A percentile compares a stretch with the other conserved stretches of the same genome.
Evolutionary conservation across 2,797 vertebrate genomes (phyloP).

Genomic region (Cirrhinus molitorella): DNA sequence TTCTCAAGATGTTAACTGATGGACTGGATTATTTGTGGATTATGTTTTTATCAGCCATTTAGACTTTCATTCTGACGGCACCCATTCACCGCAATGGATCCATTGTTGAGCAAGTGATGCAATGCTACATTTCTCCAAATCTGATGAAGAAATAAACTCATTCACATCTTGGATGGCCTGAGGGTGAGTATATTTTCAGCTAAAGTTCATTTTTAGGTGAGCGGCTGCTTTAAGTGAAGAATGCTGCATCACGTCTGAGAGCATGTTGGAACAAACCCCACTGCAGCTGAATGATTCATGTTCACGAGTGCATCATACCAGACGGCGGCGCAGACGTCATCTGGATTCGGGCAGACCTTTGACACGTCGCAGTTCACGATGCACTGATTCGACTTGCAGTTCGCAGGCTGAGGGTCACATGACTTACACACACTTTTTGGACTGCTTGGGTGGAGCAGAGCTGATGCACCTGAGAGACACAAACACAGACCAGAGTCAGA

Average conservation of each 20-base stretch:
- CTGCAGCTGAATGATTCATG: neutral
- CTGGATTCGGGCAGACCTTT: neutral
- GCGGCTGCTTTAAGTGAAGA: neutral
- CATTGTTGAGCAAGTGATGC: neutral
- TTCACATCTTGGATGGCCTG: neutral
- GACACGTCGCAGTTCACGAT: neutral
- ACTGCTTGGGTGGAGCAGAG: neutral
- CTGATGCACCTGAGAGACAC: constrained; percentile 13
- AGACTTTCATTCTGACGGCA: neutral
- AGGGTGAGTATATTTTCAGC: neutral
- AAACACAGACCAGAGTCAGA: neutral
- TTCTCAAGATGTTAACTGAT: neutral
- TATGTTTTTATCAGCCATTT: neutral
- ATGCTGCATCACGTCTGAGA: neutral
- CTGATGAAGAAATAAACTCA: neutral
- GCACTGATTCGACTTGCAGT: neutral
- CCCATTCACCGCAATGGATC: neutral
- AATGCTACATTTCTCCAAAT: neutral
- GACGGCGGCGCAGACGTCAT: constrained; percentile 30
- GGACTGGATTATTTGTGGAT: neutral
- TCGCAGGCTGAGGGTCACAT: constrained; percentile 24
- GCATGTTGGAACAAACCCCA: neutral
- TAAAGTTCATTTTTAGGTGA: neutral
- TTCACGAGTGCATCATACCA: neutral
- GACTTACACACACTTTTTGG: neutral